Evolutionary conservation across 2,113 vertebrate species (phyloP).

Genomic region (Sterrhoptilus dennistouni): DNA sequence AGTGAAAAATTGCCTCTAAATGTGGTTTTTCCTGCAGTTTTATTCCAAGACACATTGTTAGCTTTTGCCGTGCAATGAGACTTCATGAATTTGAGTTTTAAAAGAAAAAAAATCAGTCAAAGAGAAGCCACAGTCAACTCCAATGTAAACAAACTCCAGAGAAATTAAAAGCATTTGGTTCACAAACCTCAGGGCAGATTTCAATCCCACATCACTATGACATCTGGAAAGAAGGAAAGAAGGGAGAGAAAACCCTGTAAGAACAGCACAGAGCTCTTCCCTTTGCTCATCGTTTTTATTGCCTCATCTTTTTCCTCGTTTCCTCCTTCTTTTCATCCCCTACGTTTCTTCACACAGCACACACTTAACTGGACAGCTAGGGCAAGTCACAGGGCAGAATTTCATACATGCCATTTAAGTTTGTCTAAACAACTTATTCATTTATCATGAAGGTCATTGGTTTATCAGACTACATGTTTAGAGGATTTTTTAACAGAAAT

Average conservation of each 20-base stretch:
- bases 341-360: neutral
- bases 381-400: neutral
- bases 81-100: neutral
- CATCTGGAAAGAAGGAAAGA: neutral
- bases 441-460: neutral
- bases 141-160: neutral
- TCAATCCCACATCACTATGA: neutral
- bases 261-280: neutral
- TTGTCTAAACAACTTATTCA: neutral
- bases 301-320: neutral
- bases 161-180: conserved; percentile 1
- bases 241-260: neutral
- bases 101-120: neutral
- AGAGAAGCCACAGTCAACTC: neutral
- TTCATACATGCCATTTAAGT: neutral
- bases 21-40: rapidly evolving
- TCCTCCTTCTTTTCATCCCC: neutral
- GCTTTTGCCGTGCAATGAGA: neutral
- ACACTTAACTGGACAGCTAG: neutral
- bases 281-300: neutral
- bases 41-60: neutral
- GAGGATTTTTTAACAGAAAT: neutral
- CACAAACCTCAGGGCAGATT: neutral
- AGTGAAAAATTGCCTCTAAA: neutral
- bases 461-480: neutral